A percentile compares a stretch with the other conserved stretches of the same genome.
Conservation (phyloP, 2,113 vertebrate species). For the Pithys albifrons region DNA sequence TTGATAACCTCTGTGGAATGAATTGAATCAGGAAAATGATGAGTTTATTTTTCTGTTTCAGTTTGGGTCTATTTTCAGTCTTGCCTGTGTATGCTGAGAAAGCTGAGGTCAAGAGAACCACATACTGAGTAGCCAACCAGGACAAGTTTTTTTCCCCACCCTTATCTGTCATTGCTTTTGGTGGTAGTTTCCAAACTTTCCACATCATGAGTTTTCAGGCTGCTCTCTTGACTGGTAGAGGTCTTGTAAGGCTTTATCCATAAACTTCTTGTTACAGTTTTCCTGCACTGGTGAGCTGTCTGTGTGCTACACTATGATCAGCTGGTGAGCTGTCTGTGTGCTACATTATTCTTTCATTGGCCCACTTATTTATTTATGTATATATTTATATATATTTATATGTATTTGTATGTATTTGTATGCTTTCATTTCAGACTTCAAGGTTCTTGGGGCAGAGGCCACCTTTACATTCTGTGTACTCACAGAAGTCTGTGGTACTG, state of each 20-base stretch:
- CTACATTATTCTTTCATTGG: not conserved
- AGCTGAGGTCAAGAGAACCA: not conserved
- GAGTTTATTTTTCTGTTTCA: not conserved
- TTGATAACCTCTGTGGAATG: not conserved
- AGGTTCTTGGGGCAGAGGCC: not conserved
- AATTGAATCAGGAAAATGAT: not conserved
- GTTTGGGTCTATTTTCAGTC: not conserved
- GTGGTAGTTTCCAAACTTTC: not conserved
- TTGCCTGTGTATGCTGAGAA: not conserved
- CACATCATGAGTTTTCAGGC: not conserved
- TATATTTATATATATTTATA: not conserved
- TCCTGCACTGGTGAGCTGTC: not conserved
- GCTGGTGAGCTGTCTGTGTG: not conserved
- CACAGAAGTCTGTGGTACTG: not conserved
- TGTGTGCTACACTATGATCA: not conserved
- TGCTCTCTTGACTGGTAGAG: not conserved
- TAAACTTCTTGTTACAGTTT: not conserved
- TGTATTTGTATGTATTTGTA: not conserved
- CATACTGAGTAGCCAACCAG: not conserved
- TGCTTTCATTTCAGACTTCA: not conserved
- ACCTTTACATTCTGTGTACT: not conserved
- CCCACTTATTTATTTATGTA: not conserved
- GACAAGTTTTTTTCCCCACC: not conserved
- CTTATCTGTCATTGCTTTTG: not conserved
- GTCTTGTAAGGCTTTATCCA: not conserved